Conservation (phyloP, 2,113 vertebrate species). For the Tyto alba region DNA sequence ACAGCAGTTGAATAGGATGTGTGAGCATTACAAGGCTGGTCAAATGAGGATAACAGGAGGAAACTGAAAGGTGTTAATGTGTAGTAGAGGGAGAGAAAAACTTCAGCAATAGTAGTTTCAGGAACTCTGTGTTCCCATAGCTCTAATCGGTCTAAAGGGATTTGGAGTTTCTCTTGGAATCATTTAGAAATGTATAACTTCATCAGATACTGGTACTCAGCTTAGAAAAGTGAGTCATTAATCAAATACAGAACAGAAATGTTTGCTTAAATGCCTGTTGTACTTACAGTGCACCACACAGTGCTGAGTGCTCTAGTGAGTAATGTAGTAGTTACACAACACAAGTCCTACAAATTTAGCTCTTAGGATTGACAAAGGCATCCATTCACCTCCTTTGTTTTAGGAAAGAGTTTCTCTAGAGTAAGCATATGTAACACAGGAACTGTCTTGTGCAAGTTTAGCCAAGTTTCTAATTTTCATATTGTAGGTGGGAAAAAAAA, state of each 20-base stretch:
- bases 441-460: background rate
- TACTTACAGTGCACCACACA: background rate
- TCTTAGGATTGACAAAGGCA: background rate
- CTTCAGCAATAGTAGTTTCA: background rate
- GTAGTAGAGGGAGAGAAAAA: background rate
- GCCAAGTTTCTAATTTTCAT: background rate
- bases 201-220: background rate
- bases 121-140: background rate
- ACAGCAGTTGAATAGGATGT: background rate
- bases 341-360: background rate
- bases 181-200: background rate
- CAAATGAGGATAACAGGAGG: background rate
- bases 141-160: background rate
- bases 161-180: background rate
- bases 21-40: background rate
- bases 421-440: background rate
- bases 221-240: background rate
- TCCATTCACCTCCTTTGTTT: background rate
- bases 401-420: background rate
- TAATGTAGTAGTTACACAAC: background rate
- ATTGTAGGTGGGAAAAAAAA: background rate
- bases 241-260: background rate
- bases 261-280: background rate
- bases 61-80: background rate
- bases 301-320: rapidly evolving